Percentiles rank a stretch among this genome's conserved stretches.
Conservation (phyloP, 2,888 invertebrate species). For the Pollenia amentaria region DNA sequence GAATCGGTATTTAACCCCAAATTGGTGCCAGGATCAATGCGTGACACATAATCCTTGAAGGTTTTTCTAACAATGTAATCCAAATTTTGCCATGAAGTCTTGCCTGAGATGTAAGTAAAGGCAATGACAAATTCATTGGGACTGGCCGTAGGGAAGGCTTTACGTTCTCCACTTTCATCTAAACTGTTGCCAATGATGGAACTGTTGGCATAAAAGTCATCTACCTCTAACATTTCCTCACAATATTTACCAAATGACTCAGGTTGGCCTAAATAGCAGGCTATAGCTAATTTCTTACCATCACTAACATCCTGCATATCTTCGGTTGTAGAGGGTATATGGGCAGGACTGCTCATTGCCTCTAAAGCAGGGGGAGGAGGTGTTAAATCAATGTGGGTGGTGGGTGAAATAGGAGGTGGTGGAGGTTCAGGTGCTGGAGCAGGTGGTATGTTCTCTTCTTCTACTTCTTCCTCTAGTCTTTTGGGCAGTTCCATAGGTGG, state of each 20-base stretch:
- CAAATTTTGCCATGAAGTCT: slow-evolving; percentile 97
- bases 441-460: slow-evolving; percentile 82
- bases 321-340: slow-evolving; percentile 85
- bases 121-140: slow-evolving; percentile 93
- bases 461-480: slow-evolving; percentile 83
- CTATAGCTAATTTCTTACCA: slow-evolving; percentile 94
- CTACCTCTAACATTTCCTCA: slow-evolving; percentile 88
- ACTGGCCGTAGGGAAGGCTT: slow-evolving; percentile 86
- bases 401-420: slow-evolving; percentile 83
- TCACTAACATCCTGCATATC: slow-evolving; percentile 90
- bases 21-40: slow-evolving; percentile 96
- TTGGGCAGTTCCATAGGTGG: slow-evolving; percentile 85
- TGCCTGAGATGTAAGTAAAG: slow-evolving; percentile 94
- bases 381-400: slow-evolving; percentile 84
- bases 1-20: slow-evolving; percentile 94
- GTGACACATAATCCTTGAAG: slow-evolving; percentile 96
- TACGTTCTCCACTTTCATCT: slow-evolving; percentile 79
- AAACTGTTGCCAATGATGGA: slow-evolving; percentile 83
- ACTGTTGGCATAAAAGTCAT: slow-evolving; percentile 87
- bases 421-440: slow-evolving; percentile 84
- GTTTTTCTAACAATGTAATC: slow-evolving; percentile 96
- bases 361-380: slow-evolving; percentile 84
- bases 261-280: slow-evolving; percentile 93
- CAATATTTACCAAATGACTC: slow-evolving; percentile 90
- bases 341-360: slow-evolving; percentile 81